Conservation (phyloP, 2,113 vertebrate genomes). For the Tachuris rubrigastra region DNA sequence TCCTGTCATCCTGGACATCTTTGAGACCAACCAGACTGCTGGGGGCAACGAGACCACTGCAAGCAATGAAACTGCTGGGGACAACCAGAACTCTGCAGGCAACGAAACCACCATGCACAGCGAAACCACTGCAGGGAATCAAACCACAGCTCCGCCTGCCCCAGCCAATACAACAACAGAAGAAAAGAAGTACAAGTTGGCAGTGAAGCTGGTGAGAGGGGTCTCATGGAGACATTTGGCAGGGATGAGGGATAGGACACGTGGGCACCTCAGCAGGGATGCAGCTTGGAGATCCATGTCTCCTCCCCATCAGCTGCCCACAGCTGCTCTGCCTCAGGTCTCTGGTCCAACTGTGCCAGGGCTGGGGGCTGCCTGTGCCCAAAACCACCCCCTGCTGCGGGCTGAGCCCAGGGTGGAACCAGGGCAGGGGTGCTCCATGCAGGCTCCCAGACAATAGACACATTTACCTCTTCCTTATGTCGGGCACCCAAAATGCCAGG, state of each 20-base stretch:
- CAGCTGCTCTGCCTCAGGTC: rapidly evolving
- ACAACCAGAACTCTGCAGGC: rapidly evolving
- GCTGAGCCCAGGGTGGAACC: not conserved
- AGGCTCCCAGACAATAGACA: not conserved
- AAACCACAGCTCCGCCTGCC: not conserved
- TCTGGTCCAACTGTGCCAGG: not conserved
- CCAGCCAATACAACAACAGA: rapidly evolving
- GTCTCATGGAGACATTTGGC: rapidly evolving
- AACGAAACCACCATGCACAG: rapidly evolving
- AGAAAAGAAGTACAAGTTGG: slow-evolving; percentile 73
- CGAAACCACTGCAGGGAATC: rapidly evolving
- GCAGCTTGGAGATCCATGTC: rapidly evolving
- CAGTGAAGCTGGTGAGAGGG: slow-evolving; percentile 76
- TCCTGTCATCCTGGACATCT: slow-evolving; percentile 66
- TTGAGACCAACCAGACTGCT: not conserved
- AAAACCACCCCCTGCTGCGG: not conserved
- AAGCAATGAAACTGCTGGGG: rapidly evolving
- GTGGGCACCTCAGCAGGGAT: rapidly evolving
- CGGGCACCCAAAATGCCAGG: not conserved
- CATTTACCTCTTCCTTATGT: not conserved
- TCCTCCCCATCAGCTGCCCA: not conserved
- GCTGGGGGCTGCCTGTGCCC: not conserved
- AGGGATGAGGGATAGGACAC: rapidly evolving
- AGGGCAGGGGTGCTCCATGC: not conserved
- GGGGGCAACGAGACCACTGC: rapidly evolving